Evolutionary conservation across 2,113 vertebrate genomes (phyloP).

Genomic region (Sinosuthora webbiana): DNA sequence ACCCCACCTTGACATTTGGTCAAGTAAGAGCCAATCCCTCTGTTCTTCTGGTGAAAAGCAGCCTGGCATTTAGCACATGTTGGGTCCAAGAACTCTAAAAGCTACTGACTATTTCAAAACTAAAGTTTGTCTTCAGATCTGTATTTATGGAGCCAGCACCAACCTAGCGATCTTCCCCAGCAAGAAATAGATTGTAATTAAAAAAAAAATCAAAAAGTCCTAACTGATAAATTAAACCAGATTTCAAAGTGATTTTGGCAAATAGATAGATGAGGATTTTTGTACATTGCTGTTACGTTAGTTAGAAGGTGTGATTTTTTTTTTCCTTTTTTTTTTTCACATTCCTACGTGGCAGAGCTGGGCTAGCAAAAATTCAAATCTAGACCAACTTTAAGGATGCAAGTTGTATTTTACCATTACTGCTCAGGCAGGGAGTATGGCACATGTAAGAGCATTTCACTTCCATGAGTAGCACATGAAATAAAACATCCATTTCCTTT

Average conservation of each 20-base stretch:
- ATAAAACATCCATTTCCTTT: slow-evolving; percentile 36
- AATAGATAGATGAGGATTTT: neutral
- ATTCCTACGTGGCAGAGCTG: neutral
- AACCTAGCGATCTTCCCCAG: neutral
- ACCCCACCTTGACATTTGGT: neutral
- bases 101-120: neutral
- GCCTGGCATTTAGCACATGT: neutral
- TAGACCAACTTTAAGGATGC: neutral
- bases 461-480: slow-evolving; percentile 2
- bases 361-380: slow-evolving; percentile 9
- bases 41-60: neutral
- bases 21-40: neutral
- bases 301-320: neutral
- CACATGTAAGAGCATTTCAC: neutral
- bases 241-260: slow-evolving; percentile 20
- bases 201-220: neutral
- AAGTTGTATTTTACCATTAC: neutral
- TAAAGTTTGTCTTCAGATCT: neutral
- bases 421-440: neutral
- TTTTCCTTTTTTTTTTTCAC: neutral
- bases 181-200: neutral
- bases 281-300: neutral
- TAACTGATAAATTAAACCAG: neutral
- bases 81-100: neutral
- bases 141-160: rapidly evolving